A percentile compares a stretch with the other conserved stretches of the same genome.
Conservation (phyloP, 2,888 invertebrate genomes). For the Diaperis boleti region DNA sequence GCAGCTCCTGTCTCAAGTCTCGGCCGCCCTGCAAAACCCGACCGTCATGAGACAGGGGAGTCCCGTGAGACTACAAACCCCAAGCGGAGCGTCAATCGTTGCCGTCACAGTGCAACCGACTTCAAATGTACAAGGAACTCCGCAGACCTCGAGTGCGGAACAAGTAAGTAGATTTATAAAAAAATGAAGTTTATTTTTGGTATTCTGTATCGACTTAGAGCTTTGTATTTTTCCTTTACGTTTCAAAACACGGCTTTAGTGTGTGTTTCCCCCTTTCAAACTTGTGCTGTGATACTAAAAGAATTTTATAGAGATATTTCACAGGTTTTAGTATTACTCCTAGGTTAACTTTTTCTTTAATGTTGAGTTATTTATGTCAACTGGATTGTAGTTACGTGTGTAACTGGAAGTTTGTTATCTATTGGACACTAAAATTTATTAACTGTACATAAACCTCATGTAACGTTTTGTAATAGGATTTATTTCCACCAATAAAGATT, state of each 20-base stretch:
- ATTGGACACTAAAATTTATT: conserved; percentile 17
- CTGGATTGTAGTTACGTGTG: conserved; percentile 6
- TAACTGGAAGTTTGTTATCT: conserved; percentile 17
- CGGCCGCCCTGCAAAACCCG: conserved; percentile 70
- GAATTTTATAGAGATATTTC: conserved; percentile 34
- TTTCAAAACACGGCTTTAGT: conserved; percentile 14
- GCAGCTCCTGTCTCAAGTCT: conserved; percentile 70
- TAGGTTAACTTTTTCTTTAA: conserved; percentile 23
- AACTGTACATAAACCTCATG: conserved; percentile 33
- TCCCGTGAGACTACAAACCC: conserved; percentile 71
- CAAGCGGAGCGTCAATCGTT: conserved; percentile 68
- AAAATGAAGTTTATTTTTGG: conserved; percentile 45
- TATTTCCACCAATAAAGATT: conserved; percentile 31
- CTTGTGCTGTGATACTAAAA: conserved; percentile 38
- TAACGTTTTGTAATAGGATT: conserved; percentile 33
- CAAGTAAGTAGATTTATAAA: conserved; percentile 63
- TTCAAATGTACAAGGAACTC: conserved; percentile 51
- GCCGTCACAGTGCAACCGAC: conserved; percentile 70
- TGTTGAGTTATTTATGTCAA: conserved; percentile 12
- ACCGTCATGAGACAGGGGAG: conserved; percentile 68
- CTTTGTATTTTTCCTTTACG: conserved; percentile 23
- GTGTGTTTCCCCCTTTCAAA: conserved; percentile 14
- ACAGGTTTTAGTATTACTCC: conserved; percentile 30
- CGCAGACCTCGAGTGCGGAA: conserved; percentile 55
- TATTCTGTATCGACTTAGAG: conserved; percentile 14